phyloP scores from a whole-genome alignment of 2,113 vertebrate genomes.

The Leptodactylus fuscus region DNA sequence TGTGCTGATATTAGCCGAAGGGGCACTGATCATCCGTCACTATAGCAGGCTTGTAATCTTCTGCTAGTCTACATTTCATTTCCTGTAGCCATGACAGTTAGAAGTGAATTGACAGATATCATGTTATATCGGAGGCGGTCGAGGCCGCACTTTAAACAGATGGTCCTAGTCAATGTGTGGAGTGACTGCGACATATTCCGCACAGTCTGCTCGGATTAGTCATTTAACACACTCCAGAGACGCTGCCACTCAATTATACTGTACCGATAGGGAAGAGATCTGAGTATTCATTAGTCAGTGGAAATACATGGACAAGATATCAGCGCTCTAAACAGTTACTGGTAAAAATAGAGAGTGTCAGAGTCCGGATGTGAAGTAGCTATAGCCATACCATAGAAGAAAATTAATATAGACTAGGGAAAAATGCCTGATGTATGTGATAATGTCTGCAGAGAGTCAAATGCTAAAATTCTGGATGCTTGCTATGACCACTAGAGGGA shows the following conservation, averaged over 20 bases:
- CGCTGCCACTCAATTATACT: background rate
- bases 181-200: constrained; percentile 21
- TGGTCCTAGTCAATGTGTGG: constrained; percentile 40
- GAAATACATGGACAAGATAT: background rate
- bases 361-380: too few species aligned
- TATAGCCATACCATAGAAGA: too few species aligned
- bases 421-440: too few species aligned
- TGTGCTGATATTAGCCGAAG: constrained; percentile 27
- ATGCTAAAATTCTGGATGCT: background rate
- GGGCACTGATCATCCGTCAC: constrained; percentile 14
- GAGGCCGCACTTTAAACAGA: constrained; percentile 40
- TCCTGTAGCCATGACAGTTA: background rate
- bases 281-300: constrained; percentile 1
- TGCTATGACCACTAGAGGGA: background rate
- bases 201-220: constrained; percentile 1
- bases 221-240: constrained; percentile 49
- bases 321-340: background rate
- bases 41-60: background rate
- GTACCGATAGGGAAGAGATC: background rate
- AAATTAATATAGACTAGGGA: too few species aligned
- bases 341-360: too few species aligned
- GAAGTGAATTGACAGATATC: constrained; percentile 21
- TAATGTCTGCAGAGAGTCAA: background rate
- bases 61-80: constrained; percentile 14
- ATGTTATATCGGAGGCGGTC: background rate